phyloP scores from a whole-genome alignment of 2,797 vertebrate species.

The Notolabrus celidotus region DNA sequence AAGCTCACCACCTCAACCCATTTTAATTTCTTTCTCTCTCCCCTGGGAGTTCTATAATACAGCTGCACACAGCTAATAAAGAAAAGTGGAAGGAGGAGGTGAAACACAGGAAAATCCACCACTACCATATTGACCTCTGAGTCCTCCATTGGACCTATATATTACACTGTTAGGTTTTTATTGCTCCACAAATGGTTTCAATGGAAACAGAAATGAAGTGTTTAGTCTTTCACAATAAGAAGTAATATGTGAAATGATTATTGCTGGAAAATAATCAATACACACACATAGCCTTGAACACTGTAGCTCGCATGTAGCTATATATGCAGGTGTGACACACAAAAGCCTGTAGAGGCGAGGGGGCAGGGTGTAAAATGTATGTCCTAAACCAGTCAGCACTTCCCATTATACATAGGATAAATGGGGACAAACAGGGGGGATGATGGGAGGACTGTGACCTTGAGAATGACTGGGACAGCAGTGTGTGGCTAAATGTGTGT shows the following conservation, averaged over 20 bases:
- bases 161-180: neutral
- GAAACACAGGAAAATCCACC: conserved; percentile 24
- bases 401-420: conserved; percentile 73
- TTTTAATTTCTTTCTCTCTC: conserved; percentile 52
- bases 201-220: neutral
- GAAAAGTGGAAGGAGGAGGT: conserved; percentile 22
- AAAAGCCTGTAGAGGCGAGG: conserved; percentile 27
- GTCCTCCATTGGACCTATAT: conserved; percentile 9
- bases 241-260: conserved; percentile 1
- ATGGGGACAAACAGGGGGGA: conserved; percentile 70
- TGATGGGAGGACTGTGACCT: conserved; percentile 72
- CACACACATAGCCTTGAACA: conserved; percentile 21
- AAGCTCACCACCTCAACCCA: conserved; percentile 27
- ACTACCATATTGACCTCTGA: conserved; percentile 27
- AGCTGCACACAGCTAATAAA: conserved; percentile 57
- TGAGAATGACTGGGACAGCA: conserved; percentile 65
- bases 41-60: conserved; percentile 43
- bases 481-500: conserved; percentile 21
- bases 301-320: conserved; percentile 25
- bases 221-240: neutral
- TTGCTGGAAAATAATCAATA: conserved; percentile 3
- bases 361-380: conserved; percentile 38
- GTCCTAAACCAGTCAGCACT: conserved; percentile 73
- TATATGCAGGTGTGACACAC: conserved; percentile 28
- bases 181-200: neutral